These are phyloP conservation scores for Asobara japonica DNA, from an alignment of 1,140 invertebrate species.

Conservation along the genomic window DNA sequence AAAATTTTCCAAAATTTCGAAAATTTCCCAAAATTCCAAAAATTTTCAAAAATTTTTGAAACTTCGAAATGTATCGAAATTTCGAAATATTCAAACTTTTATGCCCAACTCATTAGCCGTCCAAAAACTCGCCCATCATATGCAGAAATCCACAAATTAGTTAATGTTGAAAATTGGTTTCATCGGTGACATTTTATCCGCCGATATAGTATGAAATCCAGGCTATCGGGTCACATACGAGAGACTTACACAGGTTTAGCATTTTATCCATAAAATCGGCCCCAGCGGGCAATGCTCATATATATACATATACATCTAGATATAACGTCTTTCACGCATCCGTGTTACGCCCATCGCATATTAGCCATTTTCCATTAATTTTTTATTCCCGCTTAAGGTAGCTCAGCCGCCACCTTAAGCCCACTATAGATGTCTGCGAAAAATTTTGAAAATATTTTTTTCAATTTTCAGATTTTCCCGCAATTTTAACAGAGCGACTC, in stretches of 20 bases:
- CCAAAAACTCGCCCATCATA: background rate
- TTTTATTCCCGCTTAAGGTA: background rate
- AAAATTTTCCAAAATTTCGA: too few species aligned
- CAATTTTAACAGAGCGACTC: too few species aligned
- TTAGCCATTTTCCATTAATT: background rate
- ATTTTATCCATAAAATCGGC: constrained; percentile 35
- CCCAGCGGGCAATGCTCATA: background rate
- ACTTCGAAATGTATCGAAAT: too few species aligned
- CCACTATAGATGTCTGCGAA: too few species aligned
- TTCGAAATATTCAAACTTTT: too few species aligned
- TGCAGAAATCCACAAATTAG: background rate
- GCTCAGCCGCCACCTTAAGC: too few species aligned
- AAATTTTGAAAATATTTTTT: too few species aligned
- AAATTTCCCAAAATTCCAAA: too few species aligned
- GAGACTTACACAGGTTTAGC: constrained; percentile 24
- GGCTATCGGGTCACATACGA: constrained; percentile 34
- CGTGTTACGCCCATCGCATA: constrained; percentile 9
- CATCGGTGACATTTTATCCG: background rate
- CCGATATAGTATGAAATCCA: constrained; percentile 36
- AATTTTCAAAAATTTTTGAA: too few species aligned
- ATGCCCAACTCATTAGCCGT: too few species aligned
- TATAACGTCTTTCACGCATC: constrained; percentile 17
- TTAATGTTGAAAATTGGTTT: background rate
- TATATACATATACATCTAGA: background rate
- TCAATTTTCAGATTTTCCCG: too few species aligned